These are phyloP conservation scores for Hycleus phaleratus DNA, from an alignment of 1,140 invertebrate genomes.

Conservation along the genomic window DNA sequence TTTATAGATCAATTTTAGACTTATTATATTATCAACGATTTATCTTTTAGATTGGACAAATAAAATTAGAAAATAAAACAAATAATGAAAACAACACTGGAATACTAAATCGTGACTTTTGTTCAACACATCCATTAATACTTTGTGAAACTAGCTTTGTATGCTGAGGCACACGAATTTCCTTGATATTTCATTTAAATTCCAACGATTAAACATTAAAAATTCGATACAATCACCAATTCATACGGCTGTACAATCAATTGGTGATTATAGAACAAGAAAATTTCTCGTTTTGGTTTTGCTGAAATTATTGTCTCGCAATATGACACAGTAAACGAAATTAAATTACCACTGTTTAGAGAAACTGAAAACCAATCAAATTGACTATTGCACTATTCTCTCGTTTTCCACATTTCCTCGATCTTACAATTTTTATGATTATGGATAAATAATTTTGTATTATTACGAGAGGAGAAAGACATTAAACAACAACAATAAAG, in stretches of 20 bases:
- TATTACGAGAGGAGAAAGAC: too few species aligned
- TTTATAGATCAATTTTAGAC: constrained; percentile 2
- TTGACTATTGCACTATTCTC: not conserved
- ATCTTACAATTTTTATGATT: too few species aligned
- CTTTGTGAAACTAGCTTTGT: not conserved
- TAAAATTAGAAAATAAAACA: too few species aligned
- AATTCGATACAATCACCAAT: not conserved
- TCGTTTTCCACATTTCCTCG: too few species aligned
- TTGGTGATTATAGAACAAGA: not conserved
- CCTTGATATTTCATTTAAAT: not conserved
- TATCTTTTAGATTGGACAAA: not conserved
- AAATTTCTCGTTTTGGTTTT: constrained; percentile 1
- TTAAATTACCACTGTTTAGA: constrained; percentile 5
- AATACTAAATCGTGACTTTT: constrained; percentile 6
- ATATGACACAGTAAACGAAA: constrained; percentile 2
- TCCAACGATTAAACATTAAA: constrained; percentile 5
- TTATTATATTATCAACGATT: not conserved
- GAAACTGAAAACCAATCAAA: constrained; percentile 2
- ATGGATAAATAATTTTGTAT: too few species aligned
- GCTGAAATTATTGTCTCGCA: constrained; percentile 7
- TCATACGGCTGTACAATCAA: constrained; percentile 3
- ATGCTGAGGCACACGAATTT: constrained; percentile 3
- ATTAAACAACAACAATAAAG: constrained; percentile 17
- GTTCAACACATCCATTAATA: constrained; percentile 8
- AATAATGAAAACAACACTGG: too few species aligned